phyloP scores from a whole-genome alignment of 2,113 vertebrate genomes.

The Cynopterus brachyotis region DNA sequence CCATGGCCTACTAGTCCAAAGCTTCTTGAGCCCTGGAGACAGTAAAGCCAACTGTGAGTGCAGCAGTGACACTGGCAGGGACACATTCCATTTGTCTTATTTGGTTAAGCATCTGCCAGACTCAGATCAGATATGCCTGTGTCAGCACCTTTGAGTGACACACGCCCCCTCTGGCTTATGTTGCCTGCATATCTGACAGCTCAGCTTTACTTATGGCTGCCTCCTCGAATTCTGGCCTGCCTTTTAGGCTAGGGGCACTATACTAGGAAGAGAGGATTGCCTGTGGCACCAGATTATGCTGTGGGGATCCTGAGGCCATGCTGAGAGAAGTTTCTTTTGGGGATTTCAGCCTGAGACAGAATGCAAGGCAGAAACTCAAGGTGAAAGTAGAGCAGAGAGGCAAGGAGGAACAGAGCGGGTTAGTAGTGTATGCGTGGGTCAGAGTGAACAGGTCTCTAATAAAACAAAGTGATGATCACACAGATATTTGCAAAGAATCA shows the following conservation, averaged over 20 bases:
- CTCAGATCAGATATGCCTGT: constrained; percentile 56
- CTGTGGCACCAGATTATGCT: background rate
- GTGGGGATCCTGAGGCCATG: background rate
- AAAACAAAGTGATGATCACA: background rate
- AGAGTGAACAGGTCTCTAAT: background rate
- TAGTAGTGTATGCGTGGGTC: background rate
- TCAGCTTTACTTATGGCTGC: background rate
- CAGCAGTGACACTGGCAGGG: background rate
- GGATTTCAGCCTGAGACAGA: background rate
- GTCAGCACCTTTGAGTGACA: constrained; percentile 58
- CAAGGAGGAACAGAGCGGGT: too few species aligned
- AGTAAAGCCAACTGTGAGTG: background rate
- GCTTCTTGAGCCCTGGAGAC: background rate
- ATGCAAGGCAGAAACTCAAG: background rate
- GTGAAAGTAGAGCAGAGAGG: background rate
- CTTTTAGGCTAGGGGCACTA: background rate
- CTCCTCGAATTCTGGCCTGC: background rate
- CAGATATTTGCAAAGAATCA: background rate
- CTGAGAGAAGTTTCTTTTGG: background rate
- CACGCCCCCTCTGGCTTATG: background rate
- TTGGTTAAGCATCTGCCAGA: constrained; percentile 25
- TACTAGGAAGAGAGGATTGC: background rate
- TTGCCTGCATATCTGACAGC: background rate
- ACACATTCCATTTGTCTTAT: constrained; percentile 18
- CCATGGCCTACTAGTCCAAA: background rate